Base-by-base conservation (phyloP, 2,113 vertebrate genomes). In the Microcebus tavaratra region DNA sequence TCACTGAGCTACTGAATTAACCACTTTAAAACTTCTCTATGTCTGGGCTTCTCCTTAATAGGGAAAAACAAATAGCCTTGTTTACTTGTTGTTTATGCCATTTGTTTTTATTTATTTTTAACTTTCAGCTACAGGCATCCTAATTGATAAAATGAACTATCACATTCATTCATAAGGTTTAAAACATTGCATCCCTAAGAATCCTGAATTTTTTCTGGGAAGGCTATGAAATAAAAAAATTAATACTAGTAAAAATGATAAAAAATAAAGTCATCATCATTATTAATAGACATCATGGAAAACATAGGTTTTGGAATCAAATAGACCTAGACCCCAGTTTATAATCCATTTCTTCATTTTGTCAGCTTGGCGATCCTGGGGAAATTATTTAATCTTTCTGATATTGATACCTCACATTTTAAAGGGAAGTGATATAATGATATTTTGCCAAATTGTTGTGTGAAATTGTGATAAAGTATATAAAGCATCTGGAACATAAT, bases 151-250 rank as follows among this genome's bases (percentile, higher is more conserved):
- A 68, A 61, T 80, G 42, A 93, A 45, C 7, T 57, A 88, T 34
- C 34, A 39, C 34, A 83, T n/a, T 78, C 39, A 81, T 63, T 78
- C 78, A 48, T 25, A 48, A 29, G 27, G 23, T 53, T 84, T 85
- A 59, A 75, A 92, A 29, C 27, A 94, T 8, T 39, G 15, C 27
- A 61, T 87, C 8, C 96, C 80, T 39, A 79, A n/a, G 39, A 67
- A 55, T 42, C 12, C 15, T 73, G 36, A 94, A 87, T 50, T 88
- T 93, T 95, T n/a, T 91, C 78, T 76, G 20, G 29, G 29, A 57
- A 92, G 25, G 29, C 23, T 65, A 34, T 94, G 23, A 90, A 94
- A 89, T 95, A 50, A 61, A 76, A 95, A 95, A 72, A 25, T 55
- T 70, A 45, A n/a, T 63, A 61, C 68, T 15, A 70, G 73, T 29